Base-by-base conservation (phyloP, 2,888 invertebrate species). In the Cephus pulcher region DNA sequence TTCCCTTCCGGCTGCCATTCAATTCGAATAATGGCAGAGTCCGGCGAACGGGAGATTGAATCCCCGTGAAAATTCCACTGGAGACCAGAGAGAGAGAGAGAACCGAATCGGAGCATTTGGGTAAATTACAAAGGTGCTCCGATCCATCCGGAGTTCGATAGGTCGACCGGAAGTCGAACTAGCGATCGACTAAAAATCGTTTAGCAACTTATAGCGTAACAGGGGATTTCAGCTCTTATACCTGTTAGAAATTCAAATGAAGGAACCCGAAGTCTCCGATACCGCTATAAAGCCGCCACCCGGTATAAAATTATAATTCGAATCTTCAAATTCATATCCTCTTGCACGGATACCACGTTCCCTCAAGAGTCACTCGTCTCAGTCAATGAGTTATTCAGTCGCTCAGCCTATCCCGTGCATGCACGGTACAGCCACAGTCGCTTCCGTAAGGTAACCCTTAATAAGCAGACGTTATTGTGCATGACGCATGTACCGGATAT, bases 381-480 rank as follows among this genome's bases (percentile, higher is more conserved):
- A 15, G 56, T 56, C 56, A 56, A 40, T 40, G 40, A 40, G 40
- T 40, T 40, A 40, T 23, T 40, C 40, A 40, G 40, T 23, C 40
- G 15, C 23, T 40, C 40, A 15, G 15, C 6, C 15, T 6, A 23
- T 4, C 15, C 56, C 6, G 0, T 23, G 2, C 23, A 9, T 2
- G 0, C 1, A 23, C 15, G 1, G 37, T 15, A 40, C 40, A 40
- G 40, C 15, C 15, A 4, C 1, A 56, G 23, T 56, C 56, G 0
- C 15, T 79, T 76, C 70, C 74, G 76, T 80, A 84, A 84, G 83
- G 75, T 80, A 78, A 78, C 82, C 82, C 79, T 80, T 15, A 82
- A 84, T 84, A 84, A 84, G 80, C 80, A 78, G 82, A 81, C 80
- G 80, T 84, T 83, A 84, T 80, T 80, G 79, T 80, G 73, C 77